Evolutionary conservation across 2,113 vertebrate species (phyloP).

Genomic region (Trinectes maculatus): DNA sequence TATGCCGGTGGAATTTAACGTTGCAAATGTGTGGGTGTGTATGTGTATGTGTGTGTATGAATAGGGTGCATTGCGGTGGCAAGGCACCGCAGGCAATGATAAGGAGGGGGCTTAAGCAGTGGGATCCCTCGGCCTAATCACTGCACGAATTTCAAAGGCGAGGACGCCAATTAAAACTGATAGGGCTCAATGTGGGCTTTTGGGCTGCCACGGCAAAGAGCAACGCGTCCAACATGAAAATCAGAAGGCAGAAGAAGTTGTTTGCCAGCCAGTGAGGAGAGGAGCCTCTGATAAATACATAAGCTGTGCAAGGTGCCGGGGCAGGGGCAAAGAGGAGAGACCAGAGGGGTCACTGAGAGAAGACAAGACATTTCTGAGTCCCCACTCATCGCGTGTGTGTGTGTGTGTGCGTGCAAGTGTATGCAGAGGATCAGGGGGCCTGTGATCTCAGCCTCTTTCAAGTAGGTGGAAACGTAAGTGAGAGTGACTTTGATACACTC

Average conservation of each 20-base stretch:
- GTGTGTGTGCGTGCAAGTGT: slow-evolving; percentile 16
- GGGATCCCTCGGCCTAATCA: slow-evolving; percentile 74
- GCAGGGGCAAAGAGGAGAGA: slow-evolving; percentile 18
- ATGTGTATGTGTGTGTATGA: slow-evolving; percentile 25
- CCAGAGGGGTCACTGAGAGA: slow-evolving; percentile 20
- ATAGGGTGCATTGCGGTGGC: slow-evolving; percentile 34
- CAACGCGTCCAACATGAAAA: slow-evolving; percentile 70
- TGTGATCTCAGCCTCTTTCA: slow-evolving; percentile 47
- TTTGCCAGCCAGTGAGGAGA: slow-evolving; percentile 47
- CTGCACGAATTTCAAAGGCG: slow-evolving; percentile 77
- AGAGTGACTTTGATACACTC: slow-evolving; percentile 15
- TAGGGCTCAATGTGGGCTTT: slow-evolving; percentile 78
- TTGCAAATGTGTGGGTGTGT: neutral
- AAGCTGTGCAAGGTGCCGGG: slow-evolving; percentile 19
- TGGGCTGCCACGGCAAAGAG: slow-evolving; percentile 61
- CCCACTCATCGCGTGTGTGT: slow-evolving; percentile 15
- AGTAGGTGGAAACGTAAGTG: slow-evolving; percentile 37
- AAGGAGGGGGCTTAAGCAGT: slow-evolving; percentile 71
- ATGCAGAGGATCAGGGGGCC: slow-evolving; percentile 25
- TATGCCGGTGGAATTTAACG: slow-evolving; percentile 22
- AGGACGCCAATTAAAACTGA: slow-evolving; percentile 81
- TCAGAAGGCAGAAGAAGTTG: slow-evolving; percentile 50
- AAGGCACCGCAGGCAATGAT: slow-evolving; percentile 66
- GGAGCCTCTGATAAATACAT: slow-evolving; percentile 48
- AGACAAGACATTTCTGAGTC: slow-evolving; percentile 40